Evolutionary conservation across 2,113 vertebrate species (phyloP), one percentile per base, ranked within the genome.

Genomic region (Stigmatopora argus): DNA sequence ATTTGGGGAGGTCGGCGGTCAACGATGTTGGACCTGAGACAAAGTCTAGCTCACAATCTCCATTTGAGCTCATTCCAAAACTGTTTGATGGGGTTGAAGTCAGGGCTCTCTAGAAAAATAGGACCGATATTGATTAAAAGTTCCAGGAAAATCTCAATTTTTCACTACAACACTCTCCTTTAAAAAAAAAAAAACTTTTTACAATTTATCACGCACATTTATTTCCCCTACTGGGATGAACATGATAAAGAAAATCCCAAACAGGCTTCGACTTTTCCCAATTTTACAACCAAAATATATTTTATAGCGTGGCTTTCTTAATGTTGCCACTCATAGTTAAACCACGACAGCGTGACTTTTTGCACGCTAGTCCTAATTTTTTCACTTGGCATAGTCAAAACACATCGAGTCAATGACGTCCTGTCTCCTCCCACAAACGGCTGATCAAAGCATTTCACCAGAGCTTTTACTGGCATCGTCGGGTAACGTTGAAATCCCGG

Each of bases 371-470:
- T 62, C 51, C 38, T 41, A 57, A 31, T 71, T 79, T 75, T 68
- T 70, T 67, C 48, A 67, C 66, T 51, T 3, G 5, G 66, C 4
- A 47, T 45, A 75, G 65, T 72, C 59, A 65, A 73, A 80, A 73
- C 67, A 70, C 65, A 69, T 59, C 53, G 4, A 15, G 66, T 64
- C 64, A 61, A 41, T 66, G 57, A 21, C 7, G 44, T 65, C 26
- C 64, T 78, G 72, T 79, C 78, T 57, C 69, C 62, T 67, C 58
- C 66, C 31, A 59, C 61, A 31, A 12, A 64, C 0, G 60, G 23
- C 68, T 74, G 79, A 85, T 78, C 75, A 74, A 78, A 87, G 78
- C 60, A 62, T 66, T 62, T 47, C 62, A 55, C 69, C 71, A 68
- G 46, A 74, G 56, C 10, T 0, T 76, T 78, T 80, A 51, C 58